phyloP scores from a whole-genome alignment of 2,888 invertebrate genomes.

The Apamea sordens region DNA sequence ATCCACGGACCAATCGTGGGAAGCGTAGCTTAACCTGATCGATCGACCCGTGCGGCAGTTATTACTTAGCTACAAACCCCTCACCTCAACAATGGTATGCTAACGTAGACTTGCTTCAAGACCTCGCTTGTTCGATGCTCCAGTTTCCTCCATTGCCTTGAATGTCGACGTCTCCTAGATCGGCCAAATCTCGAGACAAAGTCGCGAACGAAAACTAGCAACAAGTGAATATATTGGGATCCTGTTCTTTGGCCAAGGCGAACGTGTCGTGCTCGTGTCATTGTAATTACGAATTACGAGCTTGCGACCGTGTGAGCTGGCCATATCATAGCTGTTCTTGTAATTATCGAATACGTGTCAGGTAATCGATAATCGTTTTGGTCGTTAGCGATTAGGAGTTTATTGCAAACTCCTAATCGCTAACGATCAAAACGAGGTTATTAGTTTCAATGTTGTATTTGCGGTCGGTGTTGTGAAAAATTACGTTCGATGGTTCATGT shows the following conservation, averaged over 20 bases:
- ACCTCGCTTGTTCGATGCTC: background rate
- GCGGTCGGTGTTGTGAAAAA: conserved; percentile 9
- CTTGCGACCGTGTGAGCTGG: conserved; percentile 41
- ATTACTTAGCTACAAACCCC: no score
- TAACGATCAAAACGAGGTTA: no score
- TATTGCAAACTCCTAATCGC: no score
- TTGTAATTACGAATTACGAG: conserved; percentile 70
- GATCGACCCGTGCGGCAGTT: no score
- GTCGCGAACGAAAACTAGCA: conserved; percentile 42
- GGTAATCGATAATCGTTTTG: conserved; percentile 55
- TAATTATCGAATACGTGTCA: conserved; percentile 41
- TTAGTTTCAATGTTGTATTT: conserved; percentile 13
- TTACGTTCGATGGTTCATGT: background rate
- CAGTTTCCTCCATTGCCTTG: conserved; percentile 24
- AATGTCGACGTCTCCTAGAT: conserved; percentile 14
- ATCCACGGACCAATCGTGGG: no score
- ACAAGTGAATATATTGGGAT: conserved; percentile 69
- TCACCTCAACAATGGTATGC: background rate
- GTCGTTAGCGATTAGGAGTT: conserved; percentile 30
- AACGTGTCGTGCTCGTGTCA: conserved; percentile 72
- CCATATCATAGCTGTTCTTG: conserved; percentile 51
- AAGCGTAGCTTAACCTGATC: no score
- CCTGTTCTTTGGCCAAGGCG: conserved; percentile 79
- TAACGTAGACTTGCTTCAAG: background rate
- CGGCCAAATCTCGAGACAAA: conserved; percentile 39